phyloP scores from a whole-genome alignment of 2,113 vertebrate genomes.

The Heloderma charlesbogerti region DNA sequence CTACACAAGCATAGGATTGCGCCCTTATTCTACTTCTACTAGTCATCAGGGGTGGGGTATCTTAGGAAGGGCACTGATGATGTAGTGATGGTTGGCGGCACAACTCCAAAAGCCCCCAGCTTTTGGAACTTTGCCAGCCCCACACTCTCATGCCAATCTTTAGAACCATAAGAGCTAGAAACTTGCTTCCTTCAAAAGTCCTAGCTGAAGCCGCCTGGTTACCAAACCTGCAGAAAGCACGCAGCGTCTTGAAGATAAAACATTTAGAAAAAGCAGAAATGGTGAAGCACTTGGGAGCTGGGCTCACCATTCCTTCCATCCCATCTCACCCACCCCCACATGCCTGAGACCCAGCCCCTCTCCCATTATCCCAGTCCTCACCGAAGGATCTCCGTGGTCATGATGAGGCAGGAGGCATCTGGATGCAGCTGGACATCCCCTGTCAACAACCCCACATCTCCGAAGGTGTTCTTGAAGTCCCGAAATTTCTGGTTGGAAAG shows the following conservation, averaged over 20 bases:
- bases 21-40: no score
- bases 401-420: conserved; percentile 91
- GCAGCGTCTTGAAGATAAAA: no score
- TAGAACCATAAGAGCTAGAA: background rate
- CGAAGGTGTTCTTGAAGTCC: conserved; percentile 90
- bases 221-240: background rate
- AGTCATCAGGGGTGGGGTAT: no score
- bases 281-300: background rate
- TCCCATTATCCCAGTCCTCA: conserved; percentile 50
- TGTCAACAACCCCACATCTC: conserved; percentile 90
- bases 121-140: background rate
- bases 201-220: background rate
- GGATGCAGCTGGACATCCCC: conserved; percentile 92
- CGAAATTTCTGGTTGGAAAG: conserved; percentile 96
- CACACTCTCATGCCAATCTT: background rate
- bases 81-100: background rate
- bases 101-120: background rate
- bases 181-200: background rate
- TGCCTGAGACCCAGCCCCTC: background rate
- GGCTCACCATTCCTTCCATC: background rate
- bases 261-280: background rate
- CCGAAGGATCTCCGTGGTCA: conserved; percentile 96
- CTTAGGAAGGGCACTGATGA: no score
- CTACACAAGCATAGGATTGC: no score
- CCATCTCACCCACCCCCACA: background rate